Conservation (phyloP, 2,888 invertebrate genomes). For the Eueremaeus valkanovi region DNA sequence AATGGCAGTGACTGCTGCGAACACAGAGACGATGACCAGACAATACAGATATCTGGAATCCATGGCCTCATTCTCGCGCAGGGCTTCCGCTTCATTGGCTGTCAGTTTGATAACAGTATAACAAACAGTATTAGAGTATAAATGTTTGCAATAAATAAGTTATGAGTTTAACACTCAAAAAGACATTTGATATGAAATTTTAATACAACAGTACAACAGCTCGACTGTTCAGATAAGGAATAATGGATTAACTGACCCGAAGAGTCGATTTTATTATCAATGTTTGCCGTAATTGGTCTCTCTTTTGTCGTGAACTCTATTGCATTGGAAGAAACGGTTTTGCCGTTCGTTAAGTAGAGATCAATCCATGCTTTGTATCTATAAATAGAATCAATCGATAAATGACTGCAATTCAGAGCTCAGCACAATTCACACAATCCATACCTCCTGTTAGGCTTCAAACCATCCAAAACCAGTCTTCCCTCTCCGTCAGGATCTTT, state of each 20-base stretch:
- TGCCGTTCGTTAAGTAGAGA: slow-evolving; percentile 81
- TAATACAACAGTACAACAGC: no score
- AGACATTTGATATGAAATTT: background rate
- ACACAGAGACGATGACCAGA: slow-evolving; percentile 77
- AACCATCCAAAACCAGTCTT: slow-evolving; percentile 62
- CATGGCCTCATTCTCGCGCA: slow-evolving; percentile 37
- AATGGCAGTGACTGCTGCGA: slow-evolving; percentile 77
- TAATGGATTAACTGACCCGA: background rate
- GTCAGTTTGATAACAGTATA: background rate
- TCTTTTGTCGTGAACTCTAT: slow-evolving; percentile 81
- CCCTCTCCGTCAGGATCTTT: slow-evolving; percentile 69
- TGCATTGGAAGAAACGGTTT: slow-evolving; percentile 82
- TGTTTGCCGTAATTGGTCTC: slow-evolving; percentile 51
- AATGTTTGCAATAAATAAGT: background rate
- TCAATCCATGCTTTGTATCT: slow-evolving; percentile 68
- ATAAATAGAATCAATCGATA: slow-evolving; percentile 31
- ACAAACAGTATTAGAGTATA: no score
- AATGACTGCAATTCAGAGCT: slow-evolving; percentile 20
- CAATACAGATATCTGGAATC: slow-evolving; percentile 78
- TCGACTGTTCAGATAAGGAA: background rate
- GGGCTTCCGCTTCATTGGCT: slow-evolving; percentile 45
- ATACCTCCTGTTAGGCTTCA: slow-evolving; percentile 68
- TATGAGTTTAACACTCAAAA: background rate
- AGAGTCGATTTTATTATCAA: slow-evolving; percentile 35
- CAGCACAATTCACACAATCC: no score